phyloP scores from a whole-genome alignment of 2,113 vertebrate genomes.

The Aspiorhynchus laticeps region DNA sequence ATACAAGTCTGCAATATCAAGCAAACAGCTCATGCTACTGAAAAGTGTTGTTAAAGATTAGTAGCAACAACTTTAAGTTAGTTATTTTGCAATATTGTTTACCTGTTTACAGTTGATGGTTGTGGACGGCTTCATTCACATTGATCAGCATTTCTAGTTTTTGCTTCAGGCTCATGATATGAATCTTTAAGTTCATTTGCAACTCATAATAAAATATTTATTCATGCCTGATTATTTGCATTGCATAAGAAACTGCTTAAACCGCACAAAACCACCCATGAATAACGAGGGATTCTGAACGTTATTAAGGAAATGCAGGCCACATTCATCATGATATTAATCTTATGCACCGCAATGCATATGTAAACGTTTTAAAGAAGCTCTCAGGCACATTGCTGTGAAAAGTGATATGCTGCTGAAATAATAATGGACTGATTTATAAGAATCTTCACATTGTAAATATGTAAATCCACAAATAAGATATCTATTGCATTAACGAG shows the following conservation, averaged over 20 bases:
- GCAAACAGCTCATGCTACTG: not conserved
- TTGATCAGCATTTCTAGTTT: slow-evolving; percentile 8
- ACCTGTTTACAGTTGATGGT: not conserved
- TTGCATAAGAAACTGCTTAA: slow-evolving; percentile 39
- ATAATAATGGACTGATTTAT: slow-evolving; percentile 14
- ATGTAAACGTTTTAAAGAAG: slow-evolving; percentile 35
- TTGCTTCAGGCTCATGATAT: slow-evolving; percentile 8
- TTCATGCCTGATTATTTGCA: slow-evolving; percentile 38
- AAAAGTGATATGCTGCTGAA: not conserved
- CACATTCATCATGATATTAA: slow-evolving; percentile 42
- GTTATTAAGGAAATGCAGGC: slow-evolving; percentile 1
- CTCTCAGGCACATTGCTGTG: not conserved
- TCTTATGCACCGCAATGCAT: slow-evolving; percentile 25
- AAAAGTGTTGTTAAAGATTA: not conserved
- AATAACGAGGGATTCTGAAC: slow-evolving; percentile 28
- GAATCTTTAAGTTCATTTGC: slow-evolving; percentile 29
- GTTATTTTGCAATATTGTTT: not conserved
- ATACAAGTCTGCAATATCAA: too few species aligned
- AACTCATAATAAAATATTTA: slow-evolving; percentile 31
- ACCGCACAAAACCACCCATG: slow-evolving; percentile 9
- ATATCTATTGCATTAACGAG: not conserved
- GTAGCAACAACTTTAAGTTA: not conserved
- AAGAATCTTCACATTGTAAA: not conserved
- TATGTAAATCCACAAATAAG: not conserved
- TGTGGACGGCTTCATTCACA: not conserved